A percentile compares a stretch with the other conserved stretches of the same genome.
These are phyloP conservation scores for Eutrigla gurnardus DNA, from an alignment of 2,797 vertebrate species.

Conservation along the genomic window DNA sequence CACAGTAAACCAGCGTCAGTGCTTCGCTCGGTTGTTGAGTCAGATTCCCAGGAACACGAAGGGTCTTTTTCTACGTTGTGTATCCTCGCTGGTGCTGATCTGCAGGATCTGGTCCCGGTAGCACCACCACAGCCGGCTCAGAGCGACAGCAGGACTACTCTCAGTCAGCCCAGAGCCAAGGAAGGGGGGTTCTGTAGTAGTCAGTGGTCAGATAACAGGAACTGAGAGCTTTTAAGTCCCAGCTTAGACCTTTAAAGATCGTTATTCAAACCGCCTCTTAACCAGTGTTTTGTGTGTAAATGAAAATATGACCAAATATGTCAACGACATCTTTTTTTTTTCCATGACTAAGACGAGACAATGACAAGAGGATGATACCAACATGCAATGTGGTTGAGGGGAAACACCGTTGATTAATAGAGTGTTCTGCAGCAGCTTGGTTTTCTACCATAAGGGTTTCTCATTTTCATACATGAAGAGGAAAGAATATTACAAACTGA, in stretches of 20 bases:
- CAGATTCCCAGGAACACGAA: slow-evolving; percentile 64
- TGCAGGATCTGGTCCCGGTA: slow-evolving; percentile 51
- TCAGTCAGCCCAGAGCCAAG: slow-evolving; percentile 31
- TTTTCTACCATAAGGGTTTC: neutral
- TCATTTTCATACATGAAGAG: neutral
- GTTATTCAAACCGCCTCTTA: neutral
- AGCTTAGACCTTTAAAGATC: neutral
- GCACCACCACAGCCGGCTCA: neutral
- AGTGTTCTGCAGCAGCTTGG: too few relatives aligned
- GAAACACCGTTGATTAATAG: too few relatives aligned
- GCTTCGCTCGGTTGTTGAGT: slow-evolving; percentile 18
- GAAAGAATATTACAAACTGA: neutral
- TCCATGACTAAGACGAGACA: too few relatives aligned
- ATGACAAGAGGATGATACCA: too few relatives aligned
- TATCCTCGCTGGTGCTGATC: slow-evolving; percentile 63
- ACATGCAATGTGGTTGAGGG: too few relatives aligned
- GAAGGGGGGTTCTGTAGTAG: neutral
- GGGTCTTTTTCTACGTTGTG: slow-evolving; percentile 48
- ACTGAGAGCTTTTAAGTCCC: neutral
- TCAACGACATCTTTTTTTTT: too few relatives aligned
- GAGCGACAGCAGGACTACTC: slow-evolving; percentile 12
- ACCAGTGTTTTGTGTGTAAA: too few relatives aligned
- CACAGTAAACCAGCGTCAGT: slow-evolving; percentile 9
- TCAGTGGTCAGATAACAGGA: slow-evolving; percentile 11
- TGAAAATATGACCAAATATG: too few relatives aligned